phyloP scores from a whole-genome alignment of 2,113 vertebrate species.

The Hippoglossus stenolepis region DNA sequence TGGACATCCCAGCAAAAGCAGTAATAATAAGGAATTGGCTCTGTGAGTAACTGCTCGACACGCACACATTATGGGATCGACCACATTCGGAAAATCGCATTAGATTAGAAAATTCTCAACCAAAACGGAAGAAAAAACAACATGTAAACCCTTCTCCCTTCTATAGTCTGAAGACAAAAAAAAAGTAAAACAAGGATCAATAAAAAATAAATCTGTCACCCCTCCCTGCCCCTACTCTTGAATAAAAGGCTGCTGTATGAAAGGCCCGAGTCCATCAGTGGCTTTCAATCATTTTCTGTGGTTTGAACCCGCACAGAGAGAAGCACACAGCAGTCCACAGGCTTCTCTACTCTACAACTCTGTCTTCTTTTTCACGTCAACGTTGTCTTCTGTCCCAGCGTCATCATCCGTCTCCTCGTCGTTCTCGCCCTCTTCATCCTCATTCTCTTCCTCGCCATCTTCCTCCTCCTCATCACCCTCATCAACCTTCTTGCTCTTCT shows the following conservation, averaged over 20 bases:
- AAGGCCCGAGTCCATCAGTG: slow-evolving; percentile 48
- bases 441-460: slow-evolving; percentile 1
- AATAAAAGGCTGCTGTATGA: slow-evolving; percentile 52
- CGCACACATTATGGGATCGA: slow-evolving; percentile 6
- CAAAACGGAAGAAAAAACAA: slow-evolving; percentile 6
- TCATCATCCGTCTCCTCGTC: slow-evolving; percentile 40
- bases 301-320: slow-evolving; percentile 23
- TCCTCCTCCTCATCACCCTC: slow-evolving; percentile 18
- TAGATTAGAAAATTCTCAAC: slow-evolving; percentile 43
- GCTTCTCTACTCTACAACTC: slow-evolving; percentile 75
- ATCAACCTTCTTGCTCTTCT: slow-evolving; percentile 75
- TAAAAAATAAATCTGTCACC: slow-evolving; percentile 40
- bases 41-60: slow-evolving; percentile 15
- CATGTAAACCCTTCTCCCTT: slow-evolving; percentile 32
- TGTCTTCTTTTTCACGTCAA: slow-evolving; percentile 53
- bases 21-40: neutral
- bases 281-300: neutral
- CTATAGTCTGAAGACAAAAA: slow-evolving; percentile 17
- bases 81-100: slow-evolving; percentile 21
- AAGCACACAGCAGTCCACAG: slow-evolving; percentile 21
- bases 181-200: slow-evolving; percentile 13
- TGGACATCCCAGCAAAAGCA: slow-evolving; percentile 9
- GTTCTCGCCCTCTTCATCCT: slow-evolving; percentile 30
- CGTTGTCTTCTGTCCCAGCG: slow-evolving; percentile 44
- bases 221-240: slow-evolving; percentile 28